Conservation (phyloP, 2,113 vertebrate species). For the Pterocles orientalis region DNA sequence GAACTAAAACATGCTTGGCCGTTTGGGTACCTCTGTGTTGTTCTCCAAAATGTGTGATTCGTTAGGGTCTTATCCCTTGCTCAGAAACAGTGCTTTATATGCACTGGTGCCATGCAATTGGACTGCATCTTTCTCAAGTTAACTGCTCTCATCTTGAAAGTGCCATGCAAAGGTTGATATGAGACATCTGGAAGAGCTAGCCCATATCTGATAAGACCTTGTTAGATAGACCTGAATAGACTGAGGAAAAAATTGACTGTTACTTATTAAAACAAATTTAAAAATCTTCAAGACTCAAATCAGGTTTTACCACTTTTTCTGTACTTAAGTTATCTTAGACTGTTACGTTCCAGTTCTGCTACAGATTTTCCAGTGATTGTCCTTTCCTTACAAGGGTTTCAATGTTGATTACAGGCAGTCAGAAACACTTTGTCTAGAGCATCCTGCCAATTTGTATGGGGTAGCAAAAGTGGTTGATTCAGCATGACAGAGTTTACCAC, state of each 20-base stretch:
- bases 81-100: background rate
- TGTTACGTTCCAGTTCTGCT: background rate
- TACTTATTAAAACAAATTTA: background rate
- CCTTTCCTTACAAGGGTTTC: background rate
- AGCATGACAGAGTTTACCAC: background rate
- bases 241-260: background rate
- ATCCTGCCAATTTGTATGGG: background rate
- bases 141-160: background rate
- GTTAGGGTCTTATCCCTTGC: background rate
- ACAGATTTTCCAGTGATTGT: background rate
- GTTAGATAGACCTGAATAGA: background rate
- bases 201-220: background rate
- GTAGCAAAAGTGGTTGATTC: background rate
- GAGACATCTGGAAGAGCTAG: background rate
- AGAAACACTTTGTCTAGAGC: background rate
- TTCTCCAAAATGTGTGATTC: background rate
- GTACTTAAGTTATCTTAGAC: background rate
- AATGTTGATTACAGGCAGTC: background rate
- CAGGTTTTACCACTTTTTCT: background rate
- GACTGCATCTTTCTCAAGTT: background rate
- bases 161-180: background rate
- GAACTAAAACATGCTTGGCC: background rate
- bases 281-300: background rate
- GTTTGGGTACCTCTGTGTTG: background rate
- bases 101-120: background rate